Conservation (phyloP, 2,888 invertebrate species). For the Eilema sororculum region DNA sequence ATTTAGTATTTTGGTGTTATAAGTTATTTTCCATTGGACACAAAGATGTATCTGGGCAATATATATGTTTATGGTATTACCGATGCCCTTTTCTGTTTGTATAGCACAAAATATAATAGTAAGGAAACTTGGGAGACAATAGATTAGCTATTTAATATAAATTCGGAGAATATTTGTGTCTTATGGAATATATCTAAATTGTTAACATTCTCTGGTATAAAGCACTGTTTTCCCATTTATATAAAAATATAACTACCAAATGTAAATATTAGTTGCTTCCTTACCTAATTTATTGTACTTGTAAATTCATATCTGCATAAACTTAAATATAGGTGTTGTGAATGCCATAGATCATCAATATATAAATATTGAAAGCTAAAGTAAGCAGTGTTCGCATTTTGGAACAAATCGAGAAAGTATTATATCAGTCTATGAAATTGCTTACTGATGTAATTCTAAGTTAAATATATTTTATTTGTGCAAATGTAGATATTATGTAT, state of each 20-base stretch:
- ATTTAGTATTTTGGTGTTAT: conserved; percentile 54
- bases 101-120: conserved; percentile 33
- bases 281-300: conserved; percentile 79
- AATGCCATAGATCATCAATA: conserved; percentile 65
- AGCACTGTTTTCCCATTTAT: conserved; percentile 44
- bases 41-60: conserved; percentile 28
- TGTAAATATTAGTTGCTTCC: conserved; percentile 85
- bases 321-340: conserved; percentile 72
- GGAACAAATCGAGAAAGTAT: conserved; percentile 75
- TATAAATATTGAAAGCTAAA: conserved; percentile 43
- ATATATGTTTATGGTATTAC: conserved; percentile 24
- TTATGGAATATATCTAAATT: conserved; percentile 53
- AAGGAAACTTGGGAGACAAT: neutral
- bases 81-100: conserved; percentile 18
- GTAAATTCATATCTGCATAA: conserved; percentile 75
- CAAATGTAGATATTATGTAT: conserved; percentile 87
- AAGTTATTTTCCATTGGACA: conserved; percentile 58
- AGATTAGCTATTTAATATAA: conserved; percentile 6
- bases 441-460: conserved; percentile 81
- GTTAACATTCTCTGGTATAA: conserved; percentile 51
- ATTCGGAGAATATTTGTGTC: conserved; percentile 41
- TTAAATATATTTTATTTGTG: conserved; percentile 81
- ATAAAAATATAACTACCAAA: conserved; percentile 53
- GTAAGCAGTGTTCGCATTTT: conserved; percentile 64
- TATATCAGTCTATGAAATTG: conserved; percentile 74